These are phyloP conservation scores for Porites cylindrica DNA, from an alignment of 92 coral and sea anemone genomes.

Conservation along the genomic window DNA sequence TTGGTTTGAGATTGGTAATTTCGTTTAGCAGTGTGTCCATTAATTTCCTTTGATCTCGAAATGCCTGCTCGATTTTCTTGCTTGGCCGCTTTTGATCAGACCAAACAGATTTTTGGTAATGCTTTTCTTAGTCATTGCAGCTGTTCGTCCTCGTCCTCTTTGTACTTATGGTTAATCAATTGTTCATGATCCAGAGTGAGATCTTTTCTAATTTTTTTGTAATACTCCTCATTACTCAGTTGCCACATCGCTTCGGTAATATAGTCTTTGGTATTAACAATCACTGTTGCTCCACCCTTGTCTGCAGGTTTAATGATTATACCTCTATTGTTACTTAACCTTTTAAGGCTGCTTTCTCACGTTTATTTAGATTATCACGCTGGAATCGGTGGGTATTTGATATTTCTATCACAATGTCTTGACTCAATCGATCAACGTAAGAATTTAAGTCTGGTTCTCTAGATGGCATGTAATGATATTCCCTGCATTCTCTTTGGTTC, in stretches of 20 bases:
- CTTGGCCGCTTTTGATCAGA: slow-evolving; percentile 18
- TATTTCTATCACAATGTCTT: slow-evolving; percentile 20
- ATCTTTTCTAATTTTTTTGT: too few relatives aligned
- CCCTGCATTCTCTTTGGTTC: slow-evolving; percentile 22
- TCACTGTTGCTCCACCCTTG: slow-evolving; percentile 21
- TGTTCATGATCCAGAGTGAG: too few relatives aligned
- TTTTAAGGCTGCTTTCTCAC: slow-evolving; percentile 23
- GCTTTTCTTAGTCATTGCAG: too few relatives aligned
- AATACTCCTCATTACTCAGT: background rate
- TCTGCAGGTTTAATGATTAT: slow-evolving; percentile 16
- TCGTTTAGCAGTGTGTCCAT: background rate
- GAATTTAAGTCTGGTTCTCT: slow-evolving; percentile 30
- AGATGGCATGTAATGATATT: slow-evolving; percentile 20
- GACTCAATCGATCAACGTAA: slow-evolving; percentile 27
- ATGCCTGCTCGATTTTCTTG: background rate
- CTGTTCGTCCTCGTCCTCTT: slow-evolving; percentile 34
- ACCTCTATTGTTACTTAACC: slow-evolving; percentile 34
- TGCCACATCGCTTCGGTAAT: slow-evolving; percentile 26
- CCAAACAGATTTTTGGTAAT: too few relatives aligned
- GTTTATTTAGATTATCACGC: slow-evolving; percentile 30
- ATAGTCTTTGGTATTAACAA: slow-evolving; percentile 4
- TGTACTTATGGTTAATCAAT: background rate
- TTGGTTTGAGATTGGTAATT: background rate
- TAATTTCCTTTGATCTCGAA: slow-evolving; percentile 56
- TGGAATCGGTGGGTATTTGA: slow-evolving; percentile 16